Evolutionary conservation across 1,140 invertebrate genomes (phyloP), one percentile per base, ranked within the genome.

Genomic region (Drosophila eugracilis): DNA sequence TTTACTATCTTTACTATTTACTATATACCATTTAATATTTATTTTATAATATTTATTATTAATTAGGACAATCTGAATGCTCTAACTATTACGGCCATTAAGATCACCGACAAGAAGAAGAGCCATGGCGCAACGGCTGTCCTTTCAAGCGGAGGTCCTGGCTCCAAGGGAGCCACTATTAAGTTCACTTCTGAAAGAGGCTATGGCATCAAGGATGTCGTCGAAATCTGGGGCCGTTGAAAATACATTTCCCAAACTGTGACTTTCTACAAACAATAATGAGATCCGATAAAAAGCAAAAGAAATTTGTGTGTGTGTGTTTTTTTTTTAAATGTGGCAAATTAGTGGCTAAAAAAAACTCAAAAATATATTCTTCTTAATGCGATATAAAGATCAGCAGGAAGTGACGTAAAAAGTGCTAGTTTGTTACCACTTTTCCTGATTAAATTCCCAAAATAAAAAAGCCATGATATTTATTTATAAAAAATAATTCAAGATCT

Each of bases 131-230:
- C 88, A 2, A 90, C 88, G 0, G 88, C 66, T 0, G 50, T 60
- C 2, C 26, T 90, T 2, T 7, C 30, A 1, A 60, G 65, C 1
- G 88, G 88, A 14, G 88, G 88, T 19, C 88, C 78, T 3, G 88
- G 88, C 12, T 90, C 88, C 6, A 90, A 90, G 48, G 88, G 88
- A n/a, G 78, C 42, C 14, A 90, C 88, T 28, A 59, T 90, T 42
- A 19, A 45, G 24, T 90, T 90, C 30, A 77, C 63, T 5, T 90
- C 88, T 3, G 0, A 59, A 15, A 76, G 78, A 7, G 83, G 88
- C 37, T 47, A 42, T 19, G 70, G 73, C 47, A 90, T 90, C 44
- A 88, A 77, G 30, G 78, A 90, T 67, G 1, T 59, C 3, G 88
- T 90, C 14, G 83, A 90, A 37, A 78, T 90, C 36, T 90, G 79